Percentiles rank a stretch among this genome's conserved stretches.
These are phyloP conservation scores for Hippocampus kuda DNA, from an alignment of 2,797 vertebrate species.

Conservation along the genomic window DNA sequence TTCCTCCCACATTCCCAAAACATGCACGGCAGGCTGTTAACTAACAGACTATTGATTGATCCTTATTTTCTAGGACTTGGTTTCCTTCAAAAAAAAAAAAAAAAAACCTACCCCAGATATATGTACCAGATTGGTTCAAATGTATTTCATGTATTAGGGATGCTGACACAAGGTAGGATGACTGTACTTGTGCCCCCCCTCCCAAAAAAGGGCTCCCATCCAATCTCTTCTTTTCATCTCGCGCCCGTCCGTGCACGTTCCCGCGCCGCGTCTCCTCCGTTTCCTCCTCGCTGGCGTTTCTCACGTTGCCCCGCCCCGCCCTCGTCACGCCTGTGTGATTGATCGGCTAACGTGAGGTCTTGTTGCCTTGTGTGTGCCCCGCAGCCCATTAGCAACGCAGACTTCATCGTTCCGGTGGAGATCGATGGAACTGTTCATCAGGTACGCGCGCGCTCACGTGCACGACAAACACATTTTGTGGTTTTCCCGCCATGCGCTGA, in stretches of 20 bases:
- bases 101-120: no score
- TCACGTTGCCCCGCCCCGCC: not conserved
- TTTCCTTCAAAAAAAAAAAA: no score
- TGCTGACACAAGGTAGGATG: no score
- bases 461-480: not conserved
- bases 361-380: conserved; percentile 25
- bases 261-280: not conserved
- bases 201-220: no score
- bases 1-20: no score
- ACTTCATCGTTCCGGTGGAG: conserved; percentile 79
- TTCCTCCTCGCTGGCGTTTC: conserved; percentile 26
- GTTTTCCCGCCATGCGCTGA: not conserved
- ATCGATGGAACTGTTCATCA: conserved; percentile 98
- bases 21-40: no score
- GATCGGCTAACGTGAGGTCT: conserved; percentile 9
- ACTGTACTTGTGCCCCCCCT: no score
- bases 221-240: not conserved
- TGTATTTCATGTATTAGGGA: no score
- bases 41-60: no score
- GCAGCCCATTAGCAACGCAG: conserved; percentile 94
- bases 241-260: not conserved
- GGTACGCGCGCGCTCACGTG: conserved; percentile 56
- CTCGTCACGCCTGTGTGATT: not conserved
- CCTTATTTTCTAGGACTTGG: no score
- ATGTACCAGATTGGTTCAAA: no score